Conservation (phyloP, 1,140 invertebrate genomes). For the Drosophila kanapiae region DNA sequence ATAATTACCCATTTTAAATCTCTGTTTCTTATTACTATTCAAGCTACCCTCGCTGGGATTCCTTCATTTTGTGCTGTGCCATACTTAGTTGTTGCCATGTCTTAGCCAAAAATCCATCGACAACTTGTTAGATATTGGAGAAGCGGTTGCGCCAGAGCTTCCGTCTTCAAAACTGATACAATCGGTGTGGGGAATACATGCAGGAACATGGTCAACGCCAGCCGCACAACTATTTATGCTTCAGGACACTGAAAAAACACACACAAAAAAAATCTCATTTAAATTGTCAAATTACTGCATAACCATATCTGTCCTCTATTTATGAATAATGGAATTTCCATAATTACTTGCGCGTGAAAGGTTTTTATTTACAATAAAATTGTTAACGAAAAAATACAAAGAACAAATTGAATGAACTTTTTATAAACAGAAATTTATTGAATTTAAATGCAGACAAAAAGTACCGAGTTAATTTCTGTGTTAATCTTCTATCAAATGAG, state of each 20-base stretch:
- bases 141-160: conserved; percentile 36
- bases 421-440: background rate
- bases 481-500: background rate
- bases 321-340: background rate
- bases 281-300: conserved; percentile 3
- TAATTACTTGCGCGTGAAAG: background rate
- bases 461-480: background rate
- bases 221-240: conserved; percentile 67
- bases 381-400: background rate
- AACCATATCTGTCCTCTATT: background rate
- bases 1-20: background rate
- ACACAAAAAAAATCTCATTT: background rate
- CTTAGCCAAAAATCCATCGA: conserved; percentile 58
- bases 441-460: background rate
- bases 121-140: conserved; percentile 64
- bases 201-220: conserved; percentile 41
- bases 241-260: conserved; percentile 22
- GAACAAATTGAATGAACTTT: conserved; percentile 5
- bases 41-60: conserved; percentile 11
- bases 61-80: conserved; percentile 18
- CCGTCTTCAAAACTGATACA: conserved; percentile 17
- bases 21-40: background rate
- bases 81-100: conserved; percentile 36
- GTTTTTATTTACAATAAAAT: background rate
- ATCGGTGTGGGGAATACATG: background rate